Conservation (phyloP, 2,888 invertebrate species). For the Digitonthophagus gazella region DNA sequence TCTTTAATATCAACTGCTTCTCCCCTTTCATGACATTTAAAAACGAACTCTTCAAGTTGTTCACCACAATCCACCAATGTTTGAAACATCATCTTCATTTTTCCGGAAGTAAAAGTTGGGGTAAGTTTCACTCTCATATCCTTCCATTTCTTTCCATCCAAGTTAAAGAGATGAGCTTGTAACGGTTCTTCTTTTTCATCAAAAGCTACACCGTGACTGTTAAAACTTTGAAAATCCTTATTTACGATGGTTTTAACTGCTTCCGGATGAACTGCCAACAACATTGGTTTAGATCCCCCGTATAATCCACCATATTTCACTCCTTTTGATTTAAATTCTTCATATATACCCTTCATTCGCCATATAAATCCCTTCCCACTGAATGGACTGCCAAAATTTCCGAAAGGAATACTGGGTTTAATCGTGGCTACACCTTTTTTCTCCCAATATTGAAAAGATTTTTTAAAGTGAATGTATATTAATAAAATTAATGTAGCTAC, state of each 20-base stretch:
- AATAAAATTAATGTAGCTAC: neutral
- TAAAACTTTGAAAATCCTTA: neutral
- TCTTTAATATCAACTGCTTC: constrained; percentile 29
- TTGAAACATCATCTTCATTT: too few relatives aligned
- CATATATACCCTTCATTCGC: neutral
- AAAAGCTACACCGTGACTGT: neutral
- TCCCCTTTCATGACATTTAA: neutral
- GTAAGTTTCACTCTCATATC: too few relatives aligned
- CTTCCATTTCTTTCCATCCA: too few relatives aligned
- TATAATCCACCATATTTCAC: neutral
- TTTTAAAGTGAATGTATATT: neutral
- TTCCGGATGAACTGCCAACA: neutral
- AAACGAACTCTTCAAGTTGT: neutral
- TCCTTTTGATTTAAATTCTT: neutral
- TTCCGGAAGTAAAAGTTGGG: too few relatives aligned
- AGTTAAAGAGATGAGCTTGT: neutral
- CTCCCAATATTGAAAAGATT: too few relatives aligned
- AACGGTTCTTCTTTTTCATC: neutral
- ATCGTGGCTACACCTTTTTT: too few relatives aligned
- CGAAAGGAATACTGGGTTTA: neutral
- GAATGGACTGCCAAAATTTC: neutral
- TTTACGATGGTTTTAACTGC: neutral
- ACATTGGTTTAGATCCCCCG: neutral
- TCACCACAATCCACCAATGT: constrained; percentile 4
- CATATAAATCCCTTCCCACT: neutral